Base-by-base conservation (phyloP, 2,888 invertebrate species). In the Slavum lentiscoides region DNA sequence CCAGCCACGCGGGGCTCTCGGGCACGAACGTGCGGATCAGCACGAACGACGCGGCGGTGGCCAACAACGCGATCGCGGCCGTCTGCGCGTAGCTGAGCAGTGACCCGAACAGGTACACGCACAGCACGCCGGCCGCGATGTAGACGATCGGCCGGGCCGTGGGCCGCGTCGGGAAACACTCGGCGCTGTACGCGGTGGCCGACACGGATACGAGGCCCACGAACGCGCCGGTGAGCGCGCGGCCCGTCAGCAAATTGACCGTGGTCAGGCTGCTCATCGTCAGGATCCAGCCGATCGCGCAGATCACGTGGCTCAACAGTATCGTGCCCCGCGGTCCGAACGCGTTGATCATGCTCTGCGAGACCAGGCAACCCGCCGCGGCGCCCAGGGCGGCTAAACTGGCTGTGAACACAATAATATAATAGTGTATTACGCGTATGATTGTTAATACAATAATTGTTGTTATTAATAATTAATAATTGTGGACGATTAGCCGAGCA, bases 1-100 rank as follows among this genome's bases (percentile, higher is more conserved):
- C 80, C 62, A 80, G 58, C 80, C 80, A 80, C 1, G 72, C 64
- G 9, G 80, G 80, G 15, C 80, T 80, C 70, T 80, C 80, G 13
- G 80, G 80, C 39, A 80, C 58, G 30, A 70, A 80, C 80, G 19
- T 0, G 19, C 80, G 69, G 72, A 66, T 15, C 6, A 72, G 23
- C 13, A 80, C 39, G 55, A 80, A 80, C 64, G 80, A 80, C n/a
- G 19, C 53, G 17, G 37, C 9, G 39, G 80, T 80, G 64, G 9
- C 15, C 19, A 66, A 2, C n/a, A 13, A 4, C 15, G n/a, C 30
- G 8, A 80, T 4, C 21, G n/a, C 37, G 15, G 80, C 80, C 6
- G 80, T 80, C 72, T 80, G 80, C 55, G 39, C 9, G 72, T 80
- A 80, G 19, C 39, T 80, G 53, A 80, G 80, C 55, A 80, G 21